A percentile compares a stretch with the other conserved stretches of the same genome.
These are phyloP conservation scores for Salpingus planirostris DNA, from an alignment of 2,888 invertebrate species.

Conservation along the genomic window DNA sequence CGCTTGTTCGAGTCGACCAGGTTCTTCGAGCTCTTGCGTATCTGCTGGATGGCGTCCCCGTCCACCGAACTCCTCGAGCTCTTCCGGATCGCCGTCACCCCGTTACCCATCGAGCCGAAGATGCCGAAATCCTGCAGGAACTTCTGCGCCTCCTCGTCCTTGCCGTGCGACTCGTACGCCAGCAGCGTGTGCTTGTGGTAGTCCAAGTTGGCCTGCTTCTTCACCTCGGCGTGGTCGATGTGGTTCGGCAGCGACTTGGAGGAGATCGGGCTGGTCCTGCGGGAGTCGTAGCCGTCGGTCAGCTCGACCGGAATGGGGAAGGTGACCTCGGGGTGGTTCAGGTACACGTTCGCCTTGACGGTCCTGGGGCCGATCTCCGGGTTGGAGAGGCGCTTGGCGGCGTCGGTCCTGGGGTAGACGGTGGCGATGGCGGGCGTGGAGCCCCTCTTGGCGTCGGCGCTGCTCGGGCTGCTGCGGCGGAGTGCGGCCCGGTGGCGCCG, in stretches of 20 bases:
- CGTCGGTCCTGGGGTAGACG: constrained; percentile 9
- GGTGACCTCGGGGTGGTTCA: constrained; percentile 38
- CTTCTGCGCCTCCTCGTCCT: constrained; percentile 32
- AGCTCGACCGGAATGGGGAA: constrained; percentile 32
- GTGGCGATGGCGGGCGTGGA: constrained; percentile 13
- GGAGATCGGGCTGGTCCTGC: constrained; percentile 4
- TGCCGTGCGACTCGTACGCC: constrained; percentile 24
- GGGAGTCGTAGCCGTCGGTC: constrained; percentile 1
- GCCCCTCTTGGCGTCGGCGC: constrained; percentile 19
- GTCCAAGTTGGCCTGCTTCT: constrained; percentile 27
- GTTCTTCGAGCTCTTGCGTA: constrained; percentile 31
- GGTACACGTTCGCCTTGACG: constrained; percentile 29
- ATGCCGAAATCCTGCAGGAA: constrained; percentile 39
- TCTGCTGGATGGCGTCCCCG: constrained; percentile 25
- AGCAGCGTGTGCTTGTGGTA: constrained; percentile 33
- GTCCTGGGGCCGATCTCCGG: too few relatives aligned
- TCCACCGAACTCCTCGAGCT: constrained; percentile 28
- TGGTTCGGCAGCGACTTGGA: constrained; percentile 18
- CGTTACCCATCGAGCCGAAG: constrained; percentile 39
- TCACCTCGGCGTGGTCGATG: constrained; percentile 23
- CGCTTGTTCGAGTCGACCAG: constrained; percentile 24
- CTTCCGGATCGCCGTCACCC: constrained; percentile 24
- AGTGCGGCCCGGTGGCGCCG: too few relatives aligned
- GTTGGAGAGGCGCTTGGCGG: constrained; percentile 25
- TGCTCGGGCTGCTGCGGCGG: too few relatives aligned